phyloP scores from a whole-genome alignment of 2,888 invertebrate genomes.

The Ceratothoa steindachneri region DNA sequence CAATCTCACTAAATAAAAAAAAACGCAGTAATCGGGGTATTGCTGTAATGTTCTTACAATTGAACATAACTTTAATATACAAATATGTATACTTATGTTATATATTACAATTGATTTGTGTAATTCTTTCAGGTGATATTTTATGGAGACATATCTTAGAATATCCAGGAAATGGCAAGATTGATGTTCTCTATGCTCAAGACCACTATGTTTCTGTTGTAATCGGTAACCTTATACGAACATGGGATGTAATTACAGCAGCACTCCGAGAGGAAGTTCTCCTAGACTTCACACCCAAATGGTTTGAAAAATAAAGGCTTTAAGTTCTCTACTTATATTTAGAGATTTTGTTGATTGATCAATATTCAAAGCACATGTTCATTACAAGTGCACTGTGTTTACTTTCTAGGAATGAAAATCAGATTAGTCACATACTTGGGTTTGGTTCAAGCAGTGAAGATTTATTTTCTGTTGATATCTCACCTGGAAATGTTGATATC shows the following conservation, averaged over 20 bases:
- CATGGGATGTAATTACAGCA: conserved; percentile 73
- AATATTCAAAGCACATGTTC: too few relatives aligned
- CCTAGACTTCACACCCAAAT: conserved; percentile 23
- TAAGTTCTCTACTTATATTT: too few relatives aligned
- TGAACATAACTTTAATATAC: too few relatives aligned
- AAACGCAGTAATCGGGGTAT: too few relatives aligned
- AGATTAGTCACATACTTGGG: neutral
- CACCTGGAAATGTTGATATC: neutral
- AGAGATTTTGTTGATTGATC: too few relatives aligned
- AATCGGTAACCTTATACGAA: conserved; percentile 64
- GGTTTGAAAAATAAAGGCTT: conserved; percentile 2
- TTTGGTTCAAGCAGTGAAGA: neutral
- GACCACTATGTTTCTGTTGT: conserved; percentile 62
- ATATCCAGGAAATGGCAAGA: conserved; percentile 59
- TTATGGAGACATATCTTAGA: conserved; percentile 82
- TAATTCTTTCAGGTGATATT: conserved; percentile 61
- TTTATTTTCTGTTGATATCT: neutral
- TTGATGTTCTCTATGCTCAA: conserved; percentile 62
- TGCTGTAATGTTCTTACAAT: too few relatives aligned
- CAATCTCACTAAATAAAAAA: too few relatives aligned
- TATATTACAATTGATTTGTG: neutral
- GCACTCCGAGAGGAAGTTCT: conserved; percentile 50
- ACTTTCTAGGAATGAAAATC: neutral
- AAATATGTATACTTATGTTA: too few relatives aligned
- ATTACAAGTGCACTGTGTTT: too few relatives aligned